Base-by-base conservation (phyloP, 2,113 vertebrate genomes). In the Syrrhaptes paradoxus region DNA sequence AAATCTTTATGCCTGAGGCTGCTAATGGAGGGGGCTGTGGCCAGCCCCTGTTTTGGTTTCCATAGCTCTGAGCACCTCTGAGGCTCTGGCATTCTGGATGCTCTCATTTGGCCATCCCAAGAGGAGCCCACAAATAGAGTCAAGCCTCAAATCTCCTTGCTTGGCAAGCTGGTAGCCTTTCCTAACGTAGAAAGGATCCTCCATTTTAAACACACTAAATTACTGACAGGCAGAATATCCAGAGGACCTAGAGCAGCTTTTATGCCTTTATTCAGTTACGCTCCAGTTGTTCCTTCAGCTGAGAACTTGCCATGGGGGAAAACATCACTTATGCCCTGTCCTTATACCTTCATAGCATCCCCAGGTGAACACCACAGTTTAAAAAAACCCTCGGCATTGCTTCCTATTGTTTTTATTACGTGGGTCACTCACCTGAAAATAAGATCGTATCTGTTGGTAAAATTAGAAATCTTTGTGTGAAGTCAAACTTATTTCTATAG, bases 221-320 rank as follows among this genome's bases (percentile, higher is more conserved):
- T 80, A 70, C 46, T 52, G 57, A 55, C 34, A 89, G 59, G 48
- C 17, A 88, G 67, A 77, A 77, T 77, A 95, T 84, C 31, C 43
- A 52, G 29, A 52, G 59, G 32, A 55, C 91, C 36, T 90, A 17
- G 48, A 78, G 34, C 65, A 84, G 89, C 91, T 92, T 95, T 85
- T 92, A 81, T 72, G 79, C 31, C 24, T 92, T 74, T 77, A 52
- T 71, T 93, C 61, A 63, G 68, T 89, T 90, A 93, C 0, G 65
- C 91, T 93, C 93, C 57, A 95, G 73, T 93, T 92, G 80, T 57
- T 92, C 52, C 7, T 5, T 92, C 80, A 89, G 70, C 77, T 81
- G 70, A 92, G 80, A 92, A 84, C 48, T 73, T 89, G 89, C 93
- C 94, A 59, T 52, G 72, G 91, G 93, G 93, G 76, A 96, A 95